Evolutionary conservation across 1,140 invertebrate genomes (phyloP).

Genomic region (Brachionus rotundiformis): DNA sequence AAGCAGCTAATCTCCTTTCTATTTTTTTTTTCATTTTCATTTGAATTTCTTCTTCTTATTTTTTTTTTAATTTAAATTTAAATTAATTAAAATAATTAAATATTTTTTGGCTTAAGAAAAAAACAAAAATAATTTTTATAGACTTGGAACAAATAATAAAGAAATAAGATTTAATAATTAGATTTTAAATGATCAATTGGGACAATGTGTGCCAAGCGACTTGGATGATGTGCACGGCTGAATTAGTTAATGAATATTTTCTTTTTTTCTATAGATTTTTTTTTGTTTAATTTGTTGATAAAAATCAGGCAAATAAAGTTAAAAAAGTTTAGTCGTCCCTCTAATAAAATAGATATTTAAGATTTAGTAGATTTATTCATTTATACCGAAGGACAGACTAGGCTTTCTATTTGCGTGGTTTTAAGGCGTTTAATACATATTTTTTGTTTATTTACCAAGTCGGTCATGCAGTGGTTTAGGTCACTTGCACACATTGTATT

Average conservation of each 20-base stretch:
- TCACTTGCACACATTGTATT: background rate
- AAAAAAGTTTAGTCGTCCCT: slow-evolving; percentile 3
- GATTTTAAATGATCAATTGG: no score
- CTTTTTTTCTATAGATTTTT: background rate
- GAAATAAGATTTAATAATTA: background rate
- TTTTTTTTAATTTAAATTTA: background rate
- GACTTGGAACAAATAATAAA: background rate
- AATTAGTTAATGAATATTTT: background rate
- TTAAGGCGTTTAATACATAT: background rate
- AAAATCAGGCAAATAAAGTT: background rate
- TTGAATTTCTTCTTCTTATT: background rate
- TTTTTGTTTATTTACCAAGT: background rate
- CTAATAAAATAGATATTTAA: background rate
- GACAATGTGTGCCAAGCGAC: background rate
- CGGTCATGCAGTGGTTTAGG: background rate
- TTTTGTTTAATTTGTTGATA: background rate
- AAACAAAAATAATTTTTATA: background rate
- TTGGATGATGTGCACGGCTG: no score
- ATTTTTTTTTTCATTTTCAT: background rate
- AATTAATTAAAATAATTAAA: background rate
- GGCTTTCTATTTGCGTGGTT: background rate
- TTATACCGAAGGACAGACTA: background rate
- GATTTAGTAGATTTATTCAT: background rate
- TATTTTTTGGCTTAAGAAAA: slow-evolving; percentile 10
- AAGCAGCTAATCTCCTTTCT: slow-evolving; percentile 5